These are phyloP conservation scores for Coturnix japonica DNA, from an alignment of 2,113 vertebrate species.

Conservation along the genomic window DNA sequence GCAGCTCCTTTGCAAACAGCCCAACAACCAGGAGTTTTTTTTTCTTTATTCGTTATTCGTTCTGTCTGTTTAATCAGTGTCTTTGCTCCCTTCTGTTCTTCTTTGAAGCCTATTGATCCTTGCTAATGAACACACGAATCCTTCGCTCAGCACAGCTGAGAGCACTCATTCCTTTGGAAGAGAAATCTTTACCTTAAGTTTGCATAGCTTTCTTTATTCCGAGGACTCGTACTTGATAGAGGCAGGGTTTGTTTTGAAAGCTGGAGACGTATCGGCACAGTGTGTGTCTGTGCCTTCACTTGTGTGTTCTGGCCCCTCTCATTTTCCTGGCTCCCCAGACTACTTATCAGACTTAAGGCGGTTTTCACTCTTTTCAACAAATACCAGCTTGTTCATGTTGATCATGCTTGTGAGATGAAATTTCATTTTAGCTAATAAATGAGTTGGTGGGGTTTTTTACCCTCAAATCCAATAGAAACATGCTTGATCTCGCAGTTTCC, in stretches of 20 bases:
- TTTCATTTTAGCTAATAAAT: not conserved
- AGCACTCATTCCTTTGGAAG: not conserved
- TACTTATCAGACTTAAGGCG: not conserved
- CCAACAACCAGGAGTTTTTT: not conserved
- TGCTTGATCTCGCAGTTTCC: not conserved
- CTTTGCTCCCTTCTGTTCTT: not conserved
- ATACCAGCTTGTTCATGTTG: not conserved
- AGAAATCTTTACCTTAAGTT: not conserved
- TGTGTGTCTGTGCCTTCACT: not conserved
- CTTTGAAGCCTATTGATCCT: not conserved
- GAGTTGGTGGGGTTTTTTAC: not conserved
- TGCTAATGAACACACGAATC: not conserved
- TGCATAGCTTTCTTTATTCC: rapidly evolving
- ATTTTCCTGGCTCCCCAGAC: not conserved
- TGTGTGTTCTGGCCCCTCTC: not conserved
- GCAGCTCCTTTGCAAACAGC: not conserved
- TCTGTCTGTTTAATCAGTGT: not conserved
- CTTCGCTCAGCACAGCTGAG: not conserved
- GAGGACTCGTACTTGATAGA: not conserved
- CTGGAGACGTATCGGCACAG: not conserved
- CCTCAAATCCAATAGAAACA: constrained; percentile 3
- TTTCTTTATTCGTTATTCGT: not conserved
- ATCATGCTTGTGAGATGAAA: not conserved
- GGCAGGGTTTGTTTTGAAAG: not conserved
- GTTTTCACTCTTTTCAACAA: not conserved